Evolutionary conservation across 2,797 vertebrate species (phyloP).

Genomic region (Clarias platycephalus): DNA sequence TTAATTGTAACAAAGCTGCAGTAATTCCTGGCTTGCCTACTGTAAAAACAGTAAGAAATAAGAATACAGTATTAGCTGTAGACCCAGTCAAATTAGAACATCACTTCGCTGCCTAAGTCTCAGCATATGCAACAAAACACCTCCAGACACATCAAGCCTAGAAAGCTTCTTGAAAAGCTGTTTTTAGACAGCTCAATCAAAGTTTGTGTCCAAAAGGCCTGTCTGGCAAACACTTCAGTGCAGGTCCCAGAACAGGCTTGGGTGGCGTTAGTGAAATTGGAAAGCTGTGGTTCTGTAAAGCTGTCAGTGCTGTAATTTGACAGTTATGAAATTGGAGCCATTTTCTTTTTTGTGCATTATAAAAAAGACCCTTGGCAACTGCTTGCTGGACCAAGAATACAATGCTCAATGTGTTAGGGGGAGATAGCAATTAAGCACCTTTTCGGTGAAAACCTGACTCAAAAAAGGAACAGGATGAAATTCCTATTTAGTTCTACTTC

Average conservation of each 20-base stretch:
- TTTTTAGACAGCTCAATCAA: conserved; percentile 12
- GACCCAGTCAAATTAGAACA: background rate
- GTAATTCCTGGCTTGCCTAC: background rate
- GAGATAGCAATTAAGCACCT: conserved; percentile 57
- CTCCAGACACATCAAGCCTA: background rate
- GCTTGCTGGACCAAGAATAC: conserved; percentile 49
- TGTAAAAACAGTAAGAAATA: background rate
- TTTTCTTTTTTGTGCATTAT: conserved; percentile 42
- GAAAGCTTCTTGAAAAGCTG: background rate
- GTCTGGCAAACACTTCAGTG: conserved; percentile 9
- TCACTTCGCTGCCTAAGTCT: background rate
- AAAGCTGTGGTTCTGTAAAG: conserved; percentile 45
- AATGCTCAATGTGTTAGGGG: conserved; percentile 55
- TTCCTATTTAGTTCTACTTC: conserved; percentile 16
- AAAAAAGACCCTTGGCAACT: conserved; percentile 49
- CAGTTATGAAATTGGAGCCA: conserved; percentile 52
- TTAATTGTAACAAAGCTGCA: background rate
- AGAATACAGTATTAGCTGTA: background rate
- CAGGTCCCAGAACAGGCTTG: conserved; percentile 20
- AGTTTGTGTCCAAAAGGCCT: conserved; percentile 22
- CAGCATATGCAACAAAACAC: background rate
- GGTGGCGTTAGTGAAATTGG: conserved; percentile 23
- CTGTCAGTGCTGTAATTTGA: conserved; percentile 51
- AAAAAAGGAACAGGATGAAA: conserved; percentile 36
- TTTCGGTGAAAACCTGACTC: conserved; percentile 25